Evolutionary conservation across 2,113 vertebrate species (phyloP).

Genomic region (Macheiramphus alcinus): DNA sequence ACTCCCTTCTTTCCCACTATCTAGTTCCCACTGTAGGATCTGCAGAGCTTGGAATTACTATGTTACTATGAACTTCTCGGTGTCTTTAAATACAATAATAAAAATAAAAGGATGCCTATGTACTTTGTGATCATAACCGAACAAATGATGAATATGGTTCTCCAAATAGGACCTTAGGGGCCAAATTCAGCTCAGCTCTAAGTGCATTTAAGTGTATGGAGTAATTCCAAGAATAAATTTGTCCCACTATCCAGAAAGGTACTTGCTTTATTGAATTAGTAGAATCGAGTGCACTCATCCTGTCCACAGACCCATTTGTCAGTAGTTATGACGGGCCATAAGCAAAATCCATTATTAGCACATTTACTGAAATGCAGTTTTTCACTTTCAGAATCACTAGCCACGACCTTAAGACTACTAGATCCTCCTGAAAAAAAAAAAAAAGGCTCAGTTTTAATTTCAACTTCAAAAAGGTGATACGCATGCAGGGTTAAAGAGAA

Average conservation of each 20-base stretch:
- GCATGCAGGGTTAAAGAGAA: background rate
- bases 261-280: slow-evolving; percentile 30
- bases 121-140: background rate
- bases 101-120: background rate
- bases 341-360: slow-evolving; percentile 23
- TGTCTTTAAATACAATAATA: background rate
- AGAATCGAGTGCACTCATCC: background rate
- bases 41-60: background rate
- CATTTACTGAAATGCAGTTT: slow-evolving; percentile 15
- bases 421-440: background rate
- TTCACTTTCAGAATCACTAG: background rate
- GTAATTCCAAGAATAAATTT: slow-evolving; percentile 17
- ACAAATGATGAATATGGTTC: background rate
- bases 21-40: background rate
- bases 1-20: background rate
- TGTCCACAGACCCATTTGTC: background rate
- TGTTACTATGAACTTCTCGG: background rate
- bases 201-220: slow-evolving; percentile 4
- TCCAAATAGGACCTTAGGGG: background rate
- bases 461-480: background rate
- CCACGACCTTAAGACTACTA: background rate
- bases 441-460: background rate
- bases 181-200: background rate
- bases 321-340: slow-evolving; percentile 1
- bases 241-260: background rate